Evolutionary conservation across 2,888 invertebrate species (phyloP).

Genomic region (Microdon myrmicae): DNA sequence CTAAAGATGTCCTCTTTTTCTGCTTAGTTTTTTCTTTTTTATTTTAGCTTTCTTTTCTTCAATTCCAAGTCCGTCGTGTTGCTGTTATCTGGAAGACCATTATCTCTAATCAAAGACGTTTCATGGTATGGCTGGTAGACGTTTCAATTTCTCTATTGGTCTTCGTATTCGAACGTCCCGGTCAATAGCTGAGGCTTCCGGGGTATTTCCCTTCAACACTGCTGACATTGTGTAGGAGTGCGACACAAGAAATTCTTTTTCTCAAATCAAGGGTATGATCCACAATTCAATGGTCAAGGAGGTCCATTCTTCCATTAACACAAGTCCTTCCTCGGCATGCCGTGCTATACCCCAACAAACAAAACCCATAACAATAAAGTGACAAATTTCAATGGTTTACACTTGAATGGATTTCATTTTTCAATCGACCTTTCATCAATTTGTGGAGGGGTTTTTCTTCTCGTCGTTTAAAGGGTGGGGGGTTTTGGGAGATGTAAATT

Average conservation of each 20-base stretch:
- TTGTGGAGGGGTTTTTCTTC: slow-evolving; percentile 4
- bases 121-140: too few species aligned
- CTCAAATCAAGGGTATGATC: slow-evolving; percentile 43
- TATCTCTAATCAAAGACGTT: slow-evolving; percentile 52
- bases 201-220: slow-evolving; percentile 33
- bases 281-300: slow-evolving; percentile 45
- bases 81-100: slow-evolving; percentile 41
- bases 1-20: slow-evolving; percentile 26
- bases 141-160: slow-evolving; percentile 37
- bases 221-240: slow-evolving; percentile 41
- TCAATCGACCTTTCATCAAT: slow-evolving; percentile 46
- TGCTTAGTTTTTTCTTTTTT: too few species aligned
- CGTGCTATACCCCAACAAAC: slow-evolving; percentile 1
- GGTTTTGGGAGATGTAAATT: slow-evolving; percentile 39
- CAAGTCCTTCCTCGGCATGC: slow-evolving; percentile 12
- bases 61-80: slow-evolving; percentile 31
- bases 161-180: neutral
- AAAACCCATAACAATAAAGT: slow-evolving; percentile 42
- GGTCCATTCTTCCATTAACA: slow-evolving; percentile 17
- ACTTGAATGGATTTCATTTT: slow-evolving; percentile 49
- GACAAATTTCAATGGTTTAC: slow-evolving; percentile 50
- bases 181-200: slow-evolving; percentile 41
- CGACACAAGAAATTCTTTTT: too few species aligned
- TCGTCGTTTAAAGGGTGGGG: neutral
- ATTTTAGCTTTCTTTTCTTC: too few species aligned